Percentiles rank a stretch among this genome's conserved stretches.
These are phyloP conservation scores for Archaeoteleia sp. DNA, from an alignment of 2,888 invertebrate genomes.

Conservation along the genomic window DNA sequence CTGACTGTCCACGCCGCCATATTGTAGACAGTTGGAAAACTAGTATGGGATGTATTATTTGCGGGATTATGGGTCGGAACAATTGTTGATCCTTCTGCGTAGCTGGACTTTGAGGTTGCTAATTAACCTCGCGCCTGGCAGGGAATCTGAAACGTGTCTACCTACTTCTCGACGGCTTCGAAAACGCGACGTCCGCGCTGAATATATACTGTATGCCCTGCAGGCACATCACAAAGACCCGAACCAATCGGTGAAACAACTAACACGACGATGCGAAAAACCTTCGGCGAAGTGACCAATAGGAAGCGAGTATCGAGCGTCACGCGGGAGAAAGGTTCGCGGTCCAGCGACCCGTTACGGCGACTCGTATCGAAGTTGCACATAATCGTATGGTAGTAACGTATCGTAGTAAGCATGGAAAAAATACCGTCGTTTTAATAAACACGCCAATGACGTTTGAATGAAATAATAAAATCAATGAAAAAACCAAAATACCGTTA, in stretches of 20 bases:
- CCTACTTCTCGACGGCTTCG: conserved; percentile 43
- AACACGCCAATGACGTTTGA: too few species aligned
- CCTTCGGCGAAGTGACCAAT: conserved; percentile 62
- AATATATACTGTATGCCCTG: conserved; percentile 9
- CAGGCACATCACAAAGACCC: conserved; percentile 45
- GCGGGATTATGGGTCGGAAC: too few species aligned
- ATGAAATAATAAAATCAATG: too few species aligned
- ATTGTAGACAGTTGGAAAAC: too few species aligned
- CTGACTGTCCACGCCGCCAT: too few species aligned
- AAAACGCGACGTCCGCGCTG: conserved; percentile 1
- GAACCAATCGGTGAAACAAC: conserved; percentile 47
- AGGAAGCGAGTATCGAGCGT: conserved; percentile 53
- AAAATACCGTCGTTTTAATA: conserved; percentile 29
- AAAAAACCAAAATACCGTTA: too few species aligned
- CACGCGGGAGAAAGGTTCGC: conserved; percentile 66
- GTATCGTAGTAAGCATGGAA: conserved; percentile 39
- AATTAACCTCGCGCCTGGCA: conserved; percentile 66
- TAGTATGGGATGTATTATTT: too few species aligned
- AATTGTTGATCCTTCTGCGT: conserved; percentile 23
- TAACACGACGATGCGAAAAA: conserved; percentile 47
- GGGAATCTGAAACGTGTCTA: conserved; percentile 56
- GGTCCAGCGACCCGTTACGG: conserved; percentile 64
- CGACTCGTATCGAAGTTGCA: conserved; percentile 54
- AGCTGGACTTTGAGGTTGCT: conserved; percentile 66
- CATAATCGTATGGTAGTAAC: conserved; percentile 50